Conservation (phyloP, 2,797 vertebrate species). For the Allobates femoralis region DNA sequence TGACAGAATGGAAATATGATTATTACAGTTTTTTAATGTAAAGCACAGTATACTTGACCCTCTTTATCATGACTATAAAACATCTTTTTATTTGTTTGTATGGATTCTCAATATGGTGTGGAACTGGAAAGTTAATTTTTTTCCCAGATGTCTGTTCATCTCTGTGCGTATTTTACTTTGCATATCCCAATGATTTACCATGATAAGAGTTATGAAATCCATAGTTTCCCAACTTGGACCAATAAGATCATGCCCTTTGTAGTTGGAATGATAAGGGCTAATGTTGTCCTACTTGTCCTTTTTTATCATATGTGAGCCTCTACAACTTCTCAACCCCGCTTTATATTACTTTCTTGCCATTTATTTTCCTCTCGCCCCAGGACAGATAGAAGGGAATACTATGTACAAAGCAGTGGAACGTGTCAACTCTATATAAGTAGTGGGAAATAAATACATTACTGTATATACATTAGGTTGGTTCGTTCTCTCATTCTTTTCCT, state of each 20-base stretch:
- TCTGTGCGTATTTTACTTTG: not conserved
- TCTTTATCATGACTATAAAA: not conserved
- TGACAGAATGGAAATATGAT: not conserved
- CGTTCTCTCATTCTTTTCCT: not conserved
- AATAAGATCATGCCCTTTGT: not conserved
- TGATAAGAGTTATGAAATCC: not conserved
- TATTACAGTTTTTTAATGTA: not conserved
- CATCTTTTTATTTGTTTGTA: not conserved
- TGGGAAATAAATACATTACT: not conserved
- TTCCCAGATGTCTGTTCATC: not conserved
- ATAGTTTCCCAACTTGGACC: not conserved
- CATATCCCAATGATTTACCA: not conserved
- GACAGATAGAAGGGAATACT: not conserved
- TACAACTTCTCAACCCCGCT: not conserved
- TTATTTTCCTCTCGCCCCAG: not conserved
- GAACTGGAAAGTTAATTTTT: not conserved
- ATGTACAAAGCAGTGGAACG: not conserved
- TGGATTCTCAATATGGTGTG: not conserved
- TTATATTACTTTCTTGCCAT: slow-evolving; percentile 1
- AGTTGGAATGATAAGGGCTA: slow-evolving; percentile 1
- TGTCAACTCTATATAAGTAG: not conserved
- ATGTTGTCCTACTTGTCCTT: slow-evolving; percentile 16
- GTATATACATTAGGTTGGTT: not conserved
- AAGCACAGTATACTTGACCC: not conserved
- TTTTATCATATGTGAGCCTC: slow-evolving; percentile 33